Base-by-base conservation (phyloP, 2,113 vertebrate species). In the Pomatostomus ruficeps region DNA sequence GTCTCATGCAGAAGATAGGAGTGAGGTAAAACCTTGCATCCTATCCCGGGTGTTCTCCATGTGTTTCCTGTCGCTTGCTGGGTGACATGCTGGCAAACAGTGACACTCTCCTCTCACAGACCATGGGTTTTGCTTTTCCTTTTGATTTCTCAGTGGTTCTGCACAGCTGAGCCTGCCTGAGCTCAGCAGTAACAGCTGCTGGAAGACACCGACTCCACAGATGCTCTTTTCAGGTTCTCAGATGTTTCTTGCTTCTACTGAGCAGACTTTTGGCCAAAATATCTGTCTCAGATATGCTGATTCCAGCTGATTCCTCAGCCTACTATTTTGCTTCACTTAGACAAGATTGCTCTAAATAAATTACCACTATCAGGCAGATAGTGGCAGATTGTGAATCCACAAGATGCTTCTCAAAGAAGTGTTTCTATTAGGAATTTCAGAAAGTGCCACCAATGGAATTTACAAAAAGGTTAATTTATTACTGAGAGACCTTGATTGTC, bases 401-500 rank as follows among this genome's bases (percentile, higher is more conserved):
- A 59, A 77, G 85, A 81, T 4, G 1, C 82, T 94, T 96, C 88
- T 88, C 84, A 77, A 89, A 90, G 62, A 62, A 90, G 91, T 35
- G 35, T 92, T 97, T 85, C 93, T 70, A 91, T 93, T 63, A 89
- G 91, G 82, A 82, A 96, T 85, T 91, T 95, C 82, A 95, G 54
- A 42, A 95, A 95, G 79, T 77, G 55, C 58, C n/a, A 18, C 71
- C 65, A 65, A 80, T 55, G 90, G 92, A 45, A 92, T 92, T 96
- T 88, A 88, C 26, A 93, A 70, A 95, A 95, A 93, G 76, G 82
- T 96, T 96, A 92, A 96, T 88, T 94, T 93, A 97, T 96, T 85
- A 94, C 35, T 38, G 54, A 81, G 88, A 92, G 68, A 96, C 57
- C 51, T 82, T 35, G 67, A 78, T 70, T 91, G 59, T 62, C 84